Base-by-base conservation (phyloP, 2,113 vertebrate genomes). In the Sinocyclocheilus rhinocerous region DNA sequence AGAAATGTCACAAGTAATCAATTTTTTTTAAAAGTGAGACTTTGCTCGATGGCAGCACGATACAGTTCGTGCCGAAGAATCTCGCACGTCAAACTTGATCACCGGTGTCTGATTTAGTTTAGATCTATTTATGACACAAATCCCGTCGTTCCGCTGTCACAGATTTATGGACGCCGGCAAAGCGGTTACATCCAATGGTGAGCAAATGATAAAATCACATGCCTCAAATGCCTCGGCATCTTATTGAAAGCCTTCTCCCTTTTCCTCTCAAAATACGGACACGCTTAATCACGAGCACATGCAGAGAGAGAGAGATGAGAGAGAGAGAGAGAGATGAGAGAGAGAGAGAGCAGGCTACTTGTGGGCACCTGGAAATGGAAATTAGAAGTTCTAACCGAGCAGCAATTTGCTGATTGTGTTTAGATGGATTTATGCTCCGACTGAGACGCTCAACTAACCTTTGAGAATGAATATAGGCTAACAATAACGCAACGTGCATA, bases 221-320 rank as follows among this genome's bases (percentile, higher is more conserved):
- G 57, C 57, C 42, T 45, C 42, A 3, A 13, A 18, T 79, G 9
- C 26, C 59, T 63, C 10, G 26, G 5, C 65, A 69, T 20, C 24
- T 69, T 33, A 5, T 29, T 69, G 6, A 36, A 70, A 36, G 52
- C 59, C 33, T 24, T 63, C 13, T 65, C 59, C 15, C 24, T 57
- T 26, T 59, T 20, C 22, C 67, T 81, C 70, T 52, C 20, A n/a
- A 33, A 73, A 81, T n/a, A 86, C 24, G n/a, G 70, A 76, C 7
- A 65, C 9, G 80, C n/a, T 50, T 22, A 80, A 55, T 69, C 5
- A 57, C n/a, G 22, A 73, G 45, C 20, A 76, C 18, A 77, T 15
- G 65, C 29, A 84, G 70, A 85, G 76, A 80, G 84, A 80, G 76
- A 86, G 76, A 80, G 85, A 81, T 70, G 85, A 80, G 84, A 86